Conservation (phyloP, 1,140 invertebrate genomes). For the Drosophila subobscura region DNA sequence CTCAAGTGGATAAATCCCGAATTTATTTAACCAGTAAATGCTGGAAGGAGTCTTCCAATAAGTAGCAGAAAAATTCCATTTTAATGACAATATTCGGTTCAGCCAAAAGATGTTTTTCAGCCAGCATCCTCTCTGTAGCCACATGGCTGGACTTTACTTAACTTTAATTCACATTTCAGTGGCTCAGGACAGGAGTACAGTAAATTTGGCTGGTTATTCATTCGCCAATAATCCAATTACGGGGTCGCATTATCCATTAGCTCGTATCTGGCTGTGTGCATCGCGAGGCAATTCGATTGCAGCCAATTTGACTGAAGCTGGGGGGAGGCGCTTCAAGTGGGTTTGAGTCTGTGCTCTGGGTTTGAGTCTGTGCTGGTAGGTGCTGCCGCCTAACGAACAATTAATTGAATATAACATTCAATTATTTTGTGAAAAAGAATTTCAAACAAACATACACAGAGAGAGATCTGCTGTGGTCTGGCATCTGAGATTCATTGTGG, state of each 20-base stretch:
- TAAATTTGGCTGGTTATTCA: conserved; percentile 35
- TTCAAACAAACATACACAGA: conserved; percentile 32
- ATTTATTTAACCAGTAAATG: background rate
- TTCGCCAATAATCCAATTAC: conserved; percentile 67
- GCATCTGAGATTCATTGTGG: background rate
- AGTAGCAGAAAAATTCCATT: too few relatives aligned
- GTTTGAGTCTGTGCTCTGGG: background rate
- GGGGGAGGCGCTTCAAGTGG: too few relatives aligned
- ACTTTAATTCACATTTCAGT: conserved; percentile 36
- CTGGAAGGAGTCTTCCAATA: too few relatives aligned
- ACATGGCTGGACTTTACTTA: conserved; percentile 20
- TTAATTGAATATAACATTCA: conserved; percentile 78
- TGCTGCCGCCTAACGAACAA: conserved; percentile 59
- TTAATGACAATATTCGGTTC: too few relatives aligned
- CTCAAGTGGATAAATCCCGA: background rate
- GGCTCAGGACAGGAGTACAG: conserved; percentile 3
- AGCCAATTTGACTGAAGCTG: conserved; percentile 36
- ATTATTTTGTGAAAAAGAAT: conserved; percentile 57
- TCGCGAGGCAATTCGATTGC: conserved; percentile 37
- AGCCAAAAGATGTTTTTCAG: too few relatives aligned
- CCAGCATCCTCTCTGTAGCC: background rate
- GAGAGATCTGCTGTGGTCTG: conserved; percentile 7
- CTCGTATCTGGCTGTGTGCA: conserved; percentile 35
- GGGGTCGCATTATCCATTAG: conserved; percentile 65
- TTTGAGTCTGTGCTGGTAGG: conserved; percentile 31